Percentiles rank a stretch among this genome's conserved stretches.
Conservation (phyloP, 2,888 invertebrate species). For the Aphelenchoides bicaudatus region DNA sequence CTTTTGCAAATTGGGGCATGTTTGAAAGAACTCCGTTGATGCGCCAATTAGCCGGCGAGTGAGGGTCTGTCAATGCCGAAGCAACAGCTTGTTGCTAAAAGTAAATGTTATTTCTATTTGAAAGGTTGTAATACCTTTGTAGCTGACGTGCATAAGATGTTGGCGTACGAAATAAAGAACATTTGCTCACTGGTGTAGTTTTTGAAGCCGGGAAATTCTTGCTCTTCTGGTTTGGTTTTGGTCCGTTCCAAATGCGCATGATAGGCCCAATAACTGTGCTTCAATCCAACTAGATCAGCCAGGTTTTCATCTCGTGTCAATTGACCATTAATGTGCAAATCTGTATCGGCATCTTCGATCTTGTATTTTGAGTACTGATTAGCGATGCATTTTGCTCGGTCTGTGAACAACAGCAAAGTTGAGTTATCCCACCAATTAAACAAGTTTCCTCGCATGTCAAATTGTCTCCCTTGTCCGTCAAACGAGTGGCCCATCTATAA, state of each 20-base stretch:
- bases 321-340: constrained; percentile 46
- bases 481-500: constrained; percentile 42
- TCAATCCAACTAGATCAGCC: constrained; percentile 58
- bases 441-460: constrained; percentile 88
- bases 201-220: constrained; percentile 47
- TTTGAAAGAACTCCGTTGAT: constrained; percentile 65
- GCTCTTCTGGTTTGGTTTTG: constrained; percentile 16
- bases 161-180: constrained; percentile 58
- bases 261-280: constrained; percentile 25
- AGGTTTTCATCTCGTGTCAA: constrained; percentile 58
- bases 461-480: constrained; percentile 75
- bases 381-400: constrained; percentile 79
- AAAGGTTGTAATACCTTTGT: too few species aligned
- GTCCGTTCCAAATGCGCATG: constrained; percentile 10
- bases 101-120: too few species aligned
- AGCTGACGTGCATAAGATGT: too few species aligned
- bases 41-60: constrained; percentile 72
- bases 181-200: constrained; percentile 50
- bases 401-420: constrained; percentile 77
- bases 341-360: constrained; percentile 7
- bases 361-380: constrained; percentile 73
- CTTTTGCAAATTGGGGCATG: constrained; percentile 78
- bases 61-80: constrained; percentile 84
- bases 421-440: constrained; percentile 95
- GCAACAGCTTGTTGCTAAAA: constrained; percentile 24